phyloP scores from a whole-genome alignment of 2,113 vertebrate species.

The Camelus bactrianus region DNA sequence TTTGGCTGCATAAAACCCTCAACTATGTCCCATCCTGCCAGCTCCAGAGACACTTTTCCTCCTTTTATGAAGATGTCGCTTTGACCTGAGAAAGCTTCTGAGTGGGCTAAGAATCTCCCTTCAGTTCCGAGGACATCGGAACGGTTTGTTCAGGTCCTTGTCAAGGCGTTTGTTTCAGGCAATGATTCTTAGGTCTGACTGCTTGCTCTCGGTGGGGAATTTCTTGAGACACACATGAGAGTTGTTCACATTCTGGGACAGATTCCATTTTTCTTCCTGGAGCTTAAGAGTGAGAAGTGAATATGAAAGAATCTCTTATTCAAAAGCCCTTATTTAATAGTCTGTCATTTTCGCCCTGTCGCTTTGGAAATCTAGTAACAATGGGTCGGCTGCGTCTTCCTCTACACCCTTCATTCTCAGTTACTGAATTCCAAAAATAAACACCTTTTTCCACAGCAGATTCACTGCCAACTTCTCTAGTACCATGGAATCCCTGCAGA shows the following conservation, averaged over 20 bases:
- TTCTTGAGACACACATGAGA: neutral
- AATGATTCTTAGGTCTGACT: neutral
- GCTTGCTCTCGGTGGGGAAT: neutral
- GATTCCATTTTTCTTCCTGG: neutral
- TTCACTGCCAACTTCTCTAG: slow-evolving; percentile 29
- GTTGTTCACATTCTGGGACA: neutral
- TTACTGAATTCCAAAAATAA: slow-evolving; percentile 18
- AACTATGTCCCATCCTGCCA: neutral
- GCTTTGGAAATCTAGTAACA: slow-evolving; percentile 23
- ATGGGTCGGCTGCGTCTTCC: neutral
- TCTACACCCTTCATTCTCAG: neutral
- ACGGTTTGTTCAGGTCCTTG: neutral
- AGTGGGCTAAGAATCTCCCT: neutral
- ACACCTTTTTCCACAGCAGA: neutral
- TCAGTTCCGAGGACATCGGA: neutral
- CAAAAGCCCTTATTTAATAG: neutral
- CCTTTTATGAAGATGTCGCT: neutral
- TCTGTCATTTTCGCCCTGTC: neutral
- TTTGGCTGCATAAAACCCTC: neutral
- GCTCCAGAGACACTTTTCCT: neutral
- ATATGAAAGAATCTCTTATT: neutral
- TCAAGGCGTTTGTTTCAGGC: neutral
- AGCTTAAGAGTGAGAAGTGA: neutral
- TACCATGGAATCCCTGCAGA: neutral
- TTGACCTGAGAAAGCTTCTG: neutral